Conservation (phyloP, 2,113 vertebrate species). For the Oxygymnocypris stewartii region DNA sequence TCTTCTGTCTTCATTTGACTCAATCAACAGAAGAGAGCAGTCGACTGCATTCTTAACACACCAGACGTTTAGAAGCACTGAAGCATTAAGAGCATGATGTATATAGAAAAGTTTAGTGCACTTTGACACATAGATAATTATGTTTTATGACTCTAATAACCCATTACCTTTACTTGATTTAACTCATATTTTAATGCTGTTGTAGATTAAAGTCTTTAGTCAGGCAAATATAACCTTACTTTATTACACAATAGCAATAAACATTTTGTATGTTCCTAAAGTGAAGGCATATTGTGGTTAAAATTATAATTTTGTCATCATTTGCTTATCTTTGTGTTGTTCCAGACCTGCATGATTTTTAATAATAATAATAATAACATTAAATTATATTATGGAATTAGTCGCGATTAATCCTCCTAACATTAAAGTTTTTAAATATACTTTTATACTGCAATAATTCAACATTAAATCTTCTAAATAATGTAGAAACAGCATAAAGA, state of each 20-base stretch:
- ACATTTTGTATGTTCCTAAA: not conserved
- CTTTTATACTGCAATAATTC: too few relatives aligned
- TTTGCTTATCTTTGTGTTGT: not conserved
- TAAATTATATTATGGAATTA: too few relatives aligned
- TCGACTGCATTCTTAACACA: not conserved
- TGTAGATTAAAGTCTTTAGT: not conserved
- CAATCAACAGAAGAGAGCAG: not conserved
- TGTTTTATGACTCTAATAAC: slow-evolving; percentile 5
- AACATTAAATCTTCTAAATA: too few relatives aligned
- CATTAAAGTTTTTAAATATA: too few relatives aligned
- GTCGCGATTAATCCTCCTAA: too few relatives aligned
- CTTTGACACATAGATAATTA: not conserved
- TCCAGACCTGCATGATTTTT: not conserved
- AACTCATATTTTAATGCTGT: not conserved
- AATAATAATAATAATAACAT: not conserved
- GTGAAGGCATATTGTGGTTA: not conserved
- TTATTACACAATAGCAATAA: not conserved
- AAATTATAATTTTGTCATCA: too few relatives aligned
- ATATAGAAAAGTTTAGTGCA: not conserved
- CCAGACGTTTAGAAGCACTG: slow-evolving; percentile 14
- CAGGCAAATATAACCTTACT: not conserved
- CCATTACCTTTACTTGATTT: not conserved
- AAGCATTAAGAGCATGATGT: slow-evolving; percentile 12
- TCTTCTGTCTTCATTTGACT: slow-evolving; percentile 10
- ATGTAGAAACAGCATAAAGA: too few relatives aligned